phyloP scores from a whole-genome alignment of 2,113 vertebrate species.

The Cnemophilus loriae region DNA sequence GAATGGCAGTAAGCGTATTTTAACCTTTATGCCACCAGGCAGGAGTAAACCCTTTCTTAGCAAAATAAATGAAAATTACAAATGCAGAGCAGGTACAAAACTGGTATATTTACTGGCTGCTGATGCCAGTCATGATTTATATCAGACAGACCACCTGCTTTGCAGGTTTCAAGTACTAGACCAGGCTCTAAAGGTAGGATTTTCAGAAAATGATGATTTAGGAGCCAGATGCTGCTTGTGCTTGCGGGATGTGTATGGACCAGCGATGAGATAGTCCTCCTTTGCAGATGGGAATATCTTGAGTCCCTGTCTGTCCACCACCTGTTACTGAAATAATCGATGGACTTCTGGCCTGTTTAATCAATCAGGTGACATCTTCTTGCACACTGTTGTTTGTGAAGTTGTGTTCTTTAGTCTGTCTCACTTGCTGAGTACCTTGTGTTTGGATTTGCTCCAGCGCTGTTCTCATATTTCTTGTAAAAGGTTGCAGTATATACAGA shows the following conservation, averaged over 20 bases:
- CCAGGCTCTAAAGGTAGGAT: not conserved
- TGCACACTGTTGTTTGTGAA: not conserved
- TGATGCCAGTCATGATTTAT: not conserved
- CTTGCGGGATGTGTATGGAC: not conserved
- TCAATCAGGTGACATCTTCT: not conserved
- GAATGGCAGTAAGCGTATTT: not conserved
- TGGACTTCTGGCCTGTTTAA: not conserved
- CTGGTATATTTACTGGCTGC: not conserved
- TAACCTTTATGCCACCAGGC: not conserved
- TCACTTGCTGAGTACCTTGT: not conserved
- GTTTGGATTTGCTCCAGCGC: not conserved
- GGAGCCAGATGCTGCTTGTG: not conserved
- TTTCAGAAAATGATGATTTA: not conserved
- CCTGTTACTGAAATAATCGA: not conserved
- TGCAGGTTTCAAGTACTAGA: not conserved
- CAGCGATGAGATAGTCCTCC: not conserved
- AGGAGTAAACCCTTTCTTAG: not conserved
- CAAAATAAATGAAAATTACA: not conserved
- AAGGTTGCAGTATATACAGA: not conserved
- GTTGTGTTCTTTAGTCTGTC: not conserved
- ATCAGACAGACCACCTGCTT: not conserved
- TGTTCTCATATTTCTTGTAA: not conserved
- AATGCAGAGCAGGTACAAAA: not conserved
- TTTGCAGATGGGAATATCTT: not conserved
- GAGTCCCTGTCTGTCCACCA: not conserved